Evolutionary conservation across 1,140 invertebrate species (phyloP), one percentile per base, ranked within the genome.

Genomic region (Anastrepha obliqua): DNA sequence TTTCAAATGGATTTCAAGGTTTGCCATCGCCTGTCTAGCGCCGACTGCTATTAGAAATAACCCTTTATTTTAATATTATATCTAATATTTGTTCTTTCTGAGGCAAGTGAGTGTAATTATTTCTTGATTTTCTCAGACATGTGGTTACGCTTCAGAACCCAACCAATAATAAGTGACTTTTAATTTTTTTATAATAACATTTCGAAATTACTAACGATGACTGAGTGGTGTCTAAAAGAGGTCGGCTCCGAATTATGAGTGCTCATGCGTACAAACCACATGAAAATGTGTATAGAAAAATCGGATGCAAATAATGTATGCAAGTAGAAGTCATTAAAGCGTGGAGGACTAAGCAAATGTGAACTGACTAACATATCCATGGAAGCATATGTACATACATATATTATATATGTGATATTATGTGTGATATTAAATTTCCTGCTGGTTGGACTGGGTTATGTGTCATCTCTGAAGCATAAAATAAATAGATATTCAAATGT

Each of bases 181-280:
- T 29, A 7, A 20, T 42, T 67, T 67, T 20, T 42, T 29, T 29
- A 67, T 13, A 67, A 7, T 13, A 11, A 67, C 64, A 39, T 65
- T 65, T 65, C 64, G 11, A 42, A 67, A 67, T 67, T 67, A 29
- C 11, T 39, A 67, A 67, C 20, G 9, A 67, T 67, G 64, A 67
- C 9, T 67, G 64, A 67, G 64, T 42, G 64, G 64, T 67, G 64
- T 13, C 29, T 67, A 67, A 67, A 67, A 67, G 64, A 67, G 64
- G 39, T 42, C 64, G 64, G 20, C 64, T 39, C 64, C 20, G 64
- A 20, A 39, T 42, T 9, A 67, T 39, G 20, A 39, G 64, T 39
- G 39, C 64, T 67, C 20, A 67, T 67, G 64, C 64, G 39, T 67
- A 67, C 64, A 67, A 67, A 67, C 9, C 29, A 67, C 20, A 67